phyloP scores from a whole-genome alignment of 2,888 invertebrate genomes.

The Steinernema hermaphroditum region DNA sequence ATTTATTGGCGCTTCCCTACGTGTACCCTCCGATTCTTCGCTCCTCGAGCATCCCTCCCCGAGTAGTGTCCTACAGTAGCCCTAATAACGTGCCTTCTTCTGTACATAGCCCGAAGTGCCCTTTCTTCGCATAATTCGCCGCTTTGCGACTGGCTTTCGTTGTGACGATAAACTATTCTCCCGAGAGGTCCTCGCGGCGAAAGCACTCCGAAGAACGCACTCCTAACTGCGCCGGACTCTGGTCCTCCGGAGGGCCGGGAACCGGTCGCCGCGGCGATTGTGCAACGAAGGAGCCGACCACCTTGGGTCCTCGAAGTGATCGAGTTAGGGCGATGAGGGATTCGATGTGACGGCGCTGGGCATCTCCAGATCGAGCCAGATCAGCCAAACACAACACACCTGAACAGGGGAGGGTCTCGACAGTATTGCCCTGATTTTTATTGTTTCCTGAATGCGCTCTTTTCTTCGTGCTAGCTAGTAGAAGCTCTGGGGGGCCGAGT shows the following conservation, averaged over 20 bases:
- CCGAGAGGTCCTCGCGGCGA: neutral
- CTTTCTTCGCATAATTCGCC: neutral
- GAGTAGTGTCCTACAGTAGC: neutral
- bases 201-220: neutral
- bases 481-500: too few relatives aligned
- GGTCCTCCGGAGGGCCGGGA: neutral
- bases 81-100: neutral
- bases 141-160: conserved; percentile 8
- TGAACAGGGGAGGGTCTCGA: too few relatives aligned
- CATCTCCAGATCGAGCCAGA: too few relatives aligned
- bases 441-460: too few relatives aligned
- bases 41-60: neutral
- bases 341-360: too few relatives aligned
- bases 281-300: neutral
- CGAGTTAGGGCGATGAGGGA: too few relatives aligned
- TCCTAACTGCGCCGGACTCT: neutral
- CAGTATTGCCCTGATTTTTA: too few relatives aligned
- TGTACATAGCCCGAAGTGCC: conserved; percentile 12
- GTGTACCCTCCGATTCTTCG: conserved; percentile 17
- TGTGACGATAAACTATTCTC: neutral
- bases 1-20: conserved; percentile 25
- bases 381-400: too few relatives aligned
- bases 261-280: conserved; percentile 2
- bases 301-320: too few relatives aligned
- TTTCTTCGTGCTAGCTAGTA: too few relatives aligned